These are phyloP conservation scores for Stictocephala bisonia DNA, from an alignment of 2,888 invertebrate genomes.

Conservation along the genomic window DNA sequence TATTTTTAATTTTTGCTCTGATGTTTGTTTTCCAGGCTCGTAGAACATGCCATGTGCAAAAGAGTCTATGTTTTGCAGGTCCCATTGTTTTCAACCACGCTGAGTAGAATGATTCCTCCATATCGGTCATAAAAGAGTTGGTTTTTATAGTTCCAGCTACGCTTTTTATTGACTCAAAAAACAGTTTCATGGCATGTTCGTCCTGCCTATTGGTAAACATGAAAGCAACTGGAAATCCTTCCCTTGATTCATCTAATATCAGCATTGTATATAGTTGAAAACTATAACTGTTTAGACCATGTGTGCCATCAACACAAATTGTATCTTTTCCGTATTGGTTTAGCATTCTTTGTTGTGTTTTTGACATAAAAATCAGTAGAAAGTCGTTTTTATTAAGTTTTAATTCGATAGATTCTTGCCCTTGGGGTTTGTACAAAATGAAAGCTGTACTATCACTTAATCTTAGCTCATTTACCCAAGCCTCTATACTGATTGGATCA, in stretches of 20 bases:
- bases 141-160: conserved; percentile 48
- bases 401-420: too few species aligned
- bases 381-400: conserved; percentile 53
- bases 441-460: too few species aligned
- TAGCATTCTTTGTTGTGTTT: conserved; percentile 55
- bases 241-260: conserved; percentile 55
- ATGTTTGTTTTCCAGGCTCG: conserved; percentile 17
- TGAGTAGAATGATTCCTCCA: conserved; percentile 54
- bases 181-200: conserved; percentile 46
- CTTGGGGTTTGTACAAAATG: too few species aligned
- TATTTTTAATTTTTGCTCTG: background rate
- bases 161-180: conserved; percentile 49
- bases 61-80: conserved; percentile 44
- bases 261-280: conserved; percentile 55
- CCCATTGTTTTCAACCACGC: conserved; percentile 56
- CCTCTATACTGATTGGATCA: too few species aligned
- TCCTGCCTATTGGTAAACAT: conserved; percentile 51
- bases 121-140: conserved; percentile 58
- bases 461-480: too few species aligned
- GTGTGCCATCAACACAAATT: conserved; percentile 59
- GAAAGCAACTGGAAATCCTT: conserved; percentile 55
- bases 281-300: conserved; percentile 54
- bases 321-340: conserved; percentile 54
- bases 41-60: conserved; percentile 59
- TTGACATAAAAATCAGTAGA: conserved; percentile 58